Evolutionary conservation across 2,113 vertebrate genomes (phyloP), one percentile per base, ranked within the genome.

Genomic region (Verasper variegatus): DNA sequence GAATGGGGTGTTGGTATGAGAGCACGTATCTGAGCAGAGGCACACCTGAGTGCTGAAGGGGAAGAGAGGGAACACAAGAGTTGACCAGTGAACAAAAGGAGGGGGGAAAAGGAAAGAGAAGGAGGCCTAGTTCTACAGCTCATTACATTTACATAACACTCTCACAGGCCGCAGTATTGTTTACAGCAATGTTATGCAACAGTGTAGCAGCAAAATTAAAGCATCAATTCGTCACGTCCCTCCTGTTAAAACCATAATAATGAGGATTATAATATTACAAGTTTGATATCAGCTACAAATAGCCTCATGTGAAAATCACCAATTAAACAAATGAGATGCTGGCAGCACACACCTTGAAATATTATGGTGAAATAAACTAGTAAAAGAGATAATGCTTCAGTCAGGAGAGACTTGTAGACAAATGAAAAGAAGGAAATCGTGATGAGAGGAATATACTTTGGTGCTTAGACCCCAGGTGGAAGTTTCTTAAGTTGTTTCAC

Each of bases 21-120:
- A 45, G 42, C 2, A 12, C 6, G 35, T 56, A 55, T 60, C 68
- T 70, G 70, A 74, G 68, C 40, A 37, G 55, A 69, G 26, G 15
- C 7, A 15, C 31, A 72, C 9, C 49, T 47, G 57, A 27, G n/a
- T 17, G 26, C 18, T 66, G 55, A 52, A 40, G 20, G 58, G 35
- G 35, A 37, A 37, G 35, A 37, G 10, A 47, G 21, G 26, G 21
- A 42, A 54, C 23, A 61, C 8, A n/a, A n/a, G 58, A 74, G 40
- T 54, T 6, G 13, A 8, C 18, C 27, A 54, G 31, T 20, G 66
- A 58, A 13, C 20, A 57, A 51, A 31, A 15, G 42, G 18, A 21
- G 42, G 23, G 23, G 23, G n/a, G 21, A 4, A 31, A 55, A 23
- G 20, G 23, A 35, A 17, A 47, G 60, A 59, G n/a, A 59, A 62